A percentile compares a stretch with the other conserved stretches of the same genome.
phyloP scores from a whole-genome alignment of 2,113 vertebrate species.

The Megalops atlanticus region DNA sequence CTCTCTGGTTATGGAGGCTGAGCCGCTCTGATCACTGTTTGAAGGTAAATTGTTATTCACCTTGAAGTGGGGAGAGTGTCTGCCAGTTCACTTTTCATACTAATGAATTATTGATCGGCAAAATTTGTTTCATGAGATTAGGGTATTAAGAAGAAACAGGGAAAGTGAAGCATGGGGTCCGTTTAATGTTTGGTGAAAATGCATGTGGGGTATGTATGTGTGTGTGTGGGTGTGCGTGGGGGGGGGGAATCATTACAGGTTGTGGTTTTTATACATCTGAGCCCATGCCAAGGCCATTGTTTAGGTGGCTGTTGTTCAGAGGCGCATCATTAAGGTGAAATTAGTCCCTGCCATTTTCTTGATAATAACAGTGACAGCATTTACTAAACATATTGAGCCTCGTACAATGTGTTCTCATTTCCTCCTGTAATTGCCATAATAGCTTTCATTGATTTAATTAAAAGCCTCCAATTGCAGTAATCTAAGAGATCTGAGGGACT shows the following conservation, averaged over 20 bases:
- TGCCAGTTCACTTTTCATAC: conserved; percentile 43
- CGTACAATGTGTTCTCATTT: conserved; percentile 69
- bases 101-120: conserved; percentile 64
- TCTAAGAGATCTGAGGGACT: conserved; percentile 65
- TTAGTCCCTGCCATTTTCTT: conserved; percentile 42
- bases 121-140: conserved; percentile 35
- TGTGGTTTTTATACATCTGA: neutral
- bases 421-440: conserved; percentile 75
- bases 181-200: conserved; percentile 4
- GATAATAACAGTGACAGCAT: conserved; percentile 56
- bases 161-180: conserved; percentile 21
- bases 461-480: conserved; percentile 61
- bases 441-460: conserved; percentile 77
- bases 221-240: neutral
- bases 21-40: neutral
- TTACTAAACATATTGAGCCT: conserved; percentile 70
- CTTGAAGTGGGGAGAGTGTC: conserved; percentile 49
- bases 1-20: neutral
- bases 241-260: neutral
- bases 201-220: no score
- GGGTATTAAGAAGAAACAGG: neutral
- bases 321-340: conserved; percentile 61
- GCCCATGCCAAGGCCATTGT: conserved; percentile 27
- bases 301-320: conserved; percentile 49
- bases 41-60: conserved; percentile 42